phyloP scores from a whole-genome alignment of 2,888 invertebrate species.

The Cephalotes varians region DNA sequence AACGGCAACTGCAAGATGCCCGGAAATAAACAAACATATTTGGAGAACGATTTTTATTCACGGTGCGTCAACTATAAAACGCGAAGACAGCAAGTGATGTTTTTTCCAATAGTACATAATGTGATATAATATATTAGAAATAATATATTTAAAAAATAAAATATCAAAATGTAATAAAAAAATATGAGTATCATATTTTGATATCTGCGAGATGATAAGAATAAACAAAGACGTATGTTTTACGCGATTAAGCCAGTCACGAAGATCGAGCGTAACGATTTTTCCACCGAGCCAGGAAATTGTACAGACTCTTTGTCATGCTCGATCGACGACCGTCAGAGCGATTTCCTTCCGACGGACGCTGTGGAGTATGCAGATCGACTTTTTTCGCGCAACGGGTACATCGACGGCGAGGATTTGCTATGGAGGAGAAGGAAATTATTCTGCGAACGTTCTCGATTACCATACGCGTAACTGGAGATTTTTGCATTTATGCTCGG shows the following conservation, averaged over 20 bases:
- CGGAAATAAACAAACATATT: neutral
- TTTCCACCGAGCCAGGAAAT: constrained; percentile 47
- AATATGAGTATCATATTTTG: neutral
- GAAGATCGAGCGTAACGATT: constrained; percentile 42
- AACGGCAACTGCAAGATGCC: neutral
- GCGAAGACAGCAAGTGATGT: neutral
- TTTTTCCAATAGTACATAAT: neutral
- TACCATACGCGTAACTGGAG: constrained; percentile 51
- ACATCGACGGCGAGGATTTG: constrained; percentile 40
- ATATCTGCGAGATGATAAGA: neutral
- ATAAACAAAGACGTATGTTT: neutral
- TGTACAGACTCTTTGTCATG: constrained; percentile 48
- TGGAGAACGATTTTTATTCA: neutral
- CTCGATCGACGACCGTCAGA: constrained; percentile 48
- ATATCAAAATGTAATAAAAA: neutral
- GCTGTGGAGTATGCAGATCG: constrained; percentile 53
- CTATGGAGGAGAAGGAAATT: constrained; percentile 27
- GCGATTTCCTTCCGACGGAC: constrained; percentile 57
- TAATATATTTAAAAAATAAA: neutral
- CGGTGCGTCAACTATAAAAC: neutral
- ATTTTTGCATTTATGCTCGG: constrained; percentile 45
- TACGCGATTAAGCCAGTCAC: constrained; percentile 12
- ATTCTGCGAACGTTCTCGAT: constrained; percentile 47
- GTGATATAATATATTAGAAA: neutral
- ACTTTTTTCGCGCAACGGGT: constrained; percentile 50